A percentile compares a stretch with the other conserved stretches of the same genome.
Evolutionary conservation across 2,797 vertebrate genomes (phyloP).

Genomic region (Sebastiscus albofasciatus): DNA sequence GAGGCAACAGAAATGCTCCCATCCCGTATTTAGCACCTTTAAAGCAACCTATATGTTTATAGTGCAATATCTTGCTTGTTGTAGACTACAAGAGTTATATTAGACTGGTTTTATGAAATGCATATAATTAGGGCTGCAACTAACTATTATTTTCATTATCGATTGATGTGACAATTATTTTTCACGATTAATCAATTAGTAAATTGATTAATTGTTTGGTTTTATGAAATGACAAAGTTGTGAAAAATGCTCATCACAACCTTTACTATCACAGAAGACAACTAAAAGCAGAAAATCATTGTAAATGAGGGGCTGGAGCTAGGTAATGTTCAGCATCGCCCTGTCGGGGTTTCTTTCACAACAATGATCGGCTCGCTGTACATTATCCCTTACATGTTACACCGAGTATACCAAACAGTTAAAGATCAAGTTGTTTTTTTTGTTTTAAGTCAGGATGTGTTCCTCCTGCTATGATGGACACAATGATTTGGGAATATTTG

Average conservation of each 20-base stretch:
- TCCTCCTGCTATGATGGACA: too few relatives aligned
- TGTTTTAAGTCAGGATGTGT: too few relatives aligned
- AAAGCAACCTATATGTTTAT: neutral
- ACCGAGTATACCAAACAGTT: too few relatives aligned
- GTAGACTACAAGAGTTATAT: neutral
- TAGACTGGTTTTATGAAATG: neutral
- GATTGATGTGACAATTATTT: neutral
- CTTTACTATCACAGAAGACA: neutral
- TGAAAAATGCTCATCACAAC: neutral
- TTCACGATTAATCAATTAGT: neutral
- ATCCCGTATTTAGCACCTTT: neutral
- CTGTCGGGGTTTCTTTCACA: too few relatives aligned
- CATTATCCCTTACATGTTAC: too few relatives aligned
- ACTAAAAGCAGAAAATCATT: neutral
- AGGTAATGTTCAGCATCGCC: accelerated
- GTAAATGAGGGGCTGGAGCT: neutral
- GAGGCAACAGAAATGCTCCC: too few relatives aligned
- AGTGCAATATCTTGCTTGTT: constrained; percentile 3
- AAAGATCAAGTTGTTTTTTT: too few relatives aligned
- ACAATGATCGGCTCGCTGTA: too few relatives aligned
- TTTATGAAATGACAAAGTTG: neutral
- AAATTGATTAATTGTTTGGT: neutral
- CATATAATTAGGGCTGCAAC: neutral
- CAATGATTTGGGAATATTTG: too few relatives aligned
- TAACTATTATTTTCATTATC: neutral